phyloP scores from a whole-genome alignment of 1,140 invertebrate genomes.

The Penaeus japonicus region DNA sequence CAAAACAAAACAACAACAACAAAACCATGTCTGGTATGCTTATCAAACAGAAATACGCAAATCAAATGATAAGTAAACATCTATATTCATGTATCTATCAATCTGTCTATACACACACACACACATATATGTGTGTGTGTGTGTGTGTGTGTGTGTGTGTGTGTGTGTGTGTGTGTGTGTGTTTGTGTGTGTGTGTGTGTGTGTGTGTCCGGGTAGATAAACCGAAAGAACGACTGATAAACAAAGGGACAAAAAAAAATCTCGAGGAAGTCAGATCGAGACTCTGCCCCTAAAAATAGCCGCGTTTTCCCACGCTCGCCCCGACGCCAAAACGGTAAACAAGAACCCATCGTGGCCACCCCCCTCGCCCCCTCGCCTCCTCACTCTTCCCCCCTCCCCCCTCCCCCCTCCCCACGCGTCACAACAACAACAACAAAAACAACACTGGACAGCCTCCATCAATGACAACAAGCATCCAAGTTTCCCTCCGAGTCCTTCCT shows the following conservation, averaged over 20 bases:
- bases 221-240: not conserved
- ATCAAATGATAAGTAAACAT: not conserved
- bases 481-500: no score
- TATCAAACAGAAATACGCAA: no score
- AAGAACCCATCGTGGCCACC: not conserved
- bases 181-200: not conserved
- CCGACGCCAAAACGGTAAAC: no score
- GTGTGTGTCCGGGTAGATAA: not conserved
- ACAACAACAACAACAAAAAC: not conserved
- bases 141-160: not conserved
- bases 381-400: not conserved
- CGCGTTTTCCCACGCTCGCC: no score
- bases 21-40: no score
- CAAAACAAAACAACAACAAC: no score
- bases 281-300: not conserved
- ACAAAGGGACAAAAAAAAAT: not conserved
- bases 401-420: not conserved
- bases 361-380: not conserved
- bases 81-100: not conserved
- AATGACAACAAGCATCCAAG: no score
- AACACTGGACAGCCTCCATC: no score
- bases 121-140: not conserved
- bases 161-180: conserved; percentile 1
- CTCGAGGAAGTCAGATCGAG: not conserved
- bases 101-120: not conserved